Percentiles rank a stretch among this genome's conserved stretches.
These are phyloP conservation scores for Cranoglanis bouderius DNA, from an alignment of 2,113 vertebrate genomes.

Conservation along the genomic window DNA sequence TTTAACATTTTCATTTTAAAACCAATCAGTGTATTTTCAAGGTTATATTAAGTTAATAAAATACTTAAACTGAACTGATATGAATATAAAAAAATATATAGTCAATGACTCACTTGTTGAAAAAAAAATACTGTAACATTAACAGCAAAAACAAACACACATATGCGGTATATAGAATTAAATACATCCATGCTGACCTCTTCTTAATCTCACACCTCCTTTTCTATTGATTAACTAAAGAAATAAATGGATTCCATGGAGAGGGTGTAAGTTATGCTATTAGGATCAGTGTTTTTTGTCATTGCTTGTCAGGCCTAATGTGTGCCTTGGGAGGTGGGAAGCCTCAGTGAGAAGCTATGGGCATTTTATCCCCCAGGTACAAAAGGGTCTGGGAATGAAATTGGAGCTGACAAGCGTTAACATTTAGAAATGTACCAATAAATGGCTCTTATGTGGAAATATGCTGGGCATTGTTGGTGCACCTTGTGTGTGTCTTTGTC, in stretches of 20 bases:
- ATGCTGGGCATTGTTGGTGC: slow-evolving; percentile 67
- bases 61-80: background rate
- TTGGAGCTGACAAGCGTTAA: slow-evolving; percentile 86
- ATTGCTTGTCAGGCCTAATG: slow-evolving; percentile 77
- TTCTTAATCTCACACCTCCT: background rate
- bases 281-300: slow-evolving; percentile 78
- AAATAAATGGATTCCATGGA: slow-evolving; percentile 67
- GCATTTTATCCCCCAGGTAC: slow-evolving; percentile 77
- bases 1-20: background rate
- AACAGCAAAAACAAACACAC: background rate
- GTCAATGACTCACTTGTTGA: background rate
- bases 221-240: slow-evolving; percentile 64
- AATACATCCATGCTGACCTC: background rate
- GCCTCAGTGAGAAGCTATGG: slow-evolving; percentile 65
- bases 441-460: slow-evolving; percentile 73
- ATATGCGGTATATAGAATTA: background rate
- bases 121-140: background rate
- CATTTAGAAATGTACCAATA: slow-evolving; percentile 84
- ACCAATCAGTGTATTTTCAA: background rate
- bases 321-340: slow-evolving; percentile 64
- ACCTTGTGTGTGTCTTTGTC: slow-evolving; percentile 43
- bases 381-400: slow-evolving; percentile 75
- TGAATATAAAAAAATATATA: background rate
- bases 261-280: slow-evolving; percentile 63
- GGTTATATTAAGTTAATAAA: slow-evolving; percentile 3